These are phyloP conservation scores for Xenopus borealis DNA, from an alignment of 2,113 vertebrate species.

Conservation along the genomic window DNA sequence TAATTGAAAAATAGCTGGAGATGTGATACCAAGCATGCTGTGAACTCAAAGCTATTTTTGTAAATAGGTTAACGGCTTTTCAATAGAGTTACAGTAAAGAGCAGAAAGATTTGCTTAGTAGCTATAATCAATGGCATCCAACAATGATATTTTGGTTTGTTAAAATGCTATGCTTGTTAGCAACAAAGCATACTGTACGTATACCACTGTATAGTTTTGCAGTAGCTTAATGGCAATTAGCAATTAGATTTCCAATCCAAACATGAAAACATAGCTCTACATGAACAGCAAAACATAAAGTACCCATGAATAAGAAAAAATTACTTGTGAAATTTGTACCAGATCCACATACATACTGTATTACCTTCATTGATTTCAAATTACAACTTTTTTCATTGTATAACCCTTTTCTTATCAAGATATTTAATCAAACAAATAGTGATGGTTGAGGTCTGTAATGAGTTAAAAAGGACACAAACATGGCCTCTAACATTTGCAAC, in stretches of 20 bases:
- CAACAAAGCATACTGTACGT: not conserved
- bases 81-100: not conserved
- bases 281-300: too few relatives aligned
- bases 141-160: not conserved
- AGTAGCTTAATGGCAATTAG: not conserved
- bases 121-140: not conserved
- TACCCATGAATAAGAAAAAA: too few relatives aligned
- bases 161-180: not conserved
- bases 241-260: not conserved
- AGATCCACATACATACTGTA: too few relatives aligned
- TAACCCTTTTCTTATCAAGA: too few relatives aligned
- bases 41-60: not conserved
- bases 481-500: too few relatives aligned
- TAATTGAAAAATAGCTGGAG: not conserved
- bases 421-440: too few relatives aligned
- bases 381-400: too few relatives aligned
- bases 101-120: not conserved
- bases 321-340: too few relatives aligned
- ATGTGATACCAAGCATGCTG: not conserved
- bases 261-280: not conserved
- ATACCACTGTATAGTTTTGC: not conserved
- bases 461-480: too few relatives aligned
- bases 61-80: constrained; percentile 1
- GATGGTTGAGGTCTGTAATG: too few relatives aligned
- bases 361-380: too few relatives aligned